Evolutionary conservation across 2,888 invertebrate genomes (phyloP).

Genomic region (Leptothorax acervorum): DNA sequence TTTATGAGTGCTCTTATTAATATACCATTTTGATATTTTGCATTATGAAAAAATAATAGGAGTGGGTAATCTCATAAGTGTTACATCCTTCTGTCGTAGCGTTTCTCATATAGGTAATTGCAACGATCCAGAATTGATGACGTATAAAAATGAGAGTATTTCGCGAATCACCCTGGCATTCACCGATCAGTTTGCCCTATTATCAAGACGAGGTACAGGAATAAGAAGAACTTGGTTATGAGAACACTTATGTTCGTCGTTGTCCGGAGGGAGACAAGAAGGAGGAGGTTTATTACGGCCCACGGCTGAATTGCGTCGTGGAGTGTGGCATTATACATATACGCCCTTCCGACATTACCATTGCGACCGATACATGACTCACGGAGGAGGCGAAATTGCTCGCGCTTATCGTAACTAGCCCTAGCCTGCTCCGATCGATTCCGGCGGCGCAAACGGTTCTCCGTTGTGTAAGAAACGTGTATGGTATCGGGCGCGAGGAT

Average conservation of each 20-base stretch:
- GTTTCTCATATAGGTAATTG: neutral
- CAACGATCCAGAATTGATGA: neutral
- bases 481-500: slow-evolving; percentile 30
- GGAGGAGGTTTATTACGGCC: slow-evolving; percentile 3
- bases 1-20: neutral
- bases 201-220: neutral
- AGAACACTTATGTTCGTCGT: neutral
- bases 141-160: neutral
- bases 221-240: neutral
- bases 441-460: neutral
- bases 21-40: neutral
- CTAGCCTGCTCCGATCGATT: slow-evolving; percentile 36
- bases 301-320: slow-evolving; percentile 28
- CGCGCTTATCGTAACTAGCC: slow-evolving; percentile 69
- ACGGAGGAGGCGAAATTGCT: slow-evolving; percentile 68
- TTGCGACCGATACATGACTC: slow-evolving; percentile 67
- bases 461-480: slow-evolving; percentile 49
- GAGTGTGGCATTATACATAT: slow-evolving; percentile 36
- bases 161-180: neutral
- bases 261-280: neutral
- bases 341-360: slow-evolving; percentile 50
- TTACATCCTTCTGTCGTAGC: neutral
- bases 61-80: neutral
- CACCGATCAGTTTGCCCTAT: neutral
- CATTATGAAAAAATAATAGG: neutral